Evolutionary conservation across 1,140 invertebrate genomes (phyloP).

Genomic region (Drosophila sechellia): DNA sequence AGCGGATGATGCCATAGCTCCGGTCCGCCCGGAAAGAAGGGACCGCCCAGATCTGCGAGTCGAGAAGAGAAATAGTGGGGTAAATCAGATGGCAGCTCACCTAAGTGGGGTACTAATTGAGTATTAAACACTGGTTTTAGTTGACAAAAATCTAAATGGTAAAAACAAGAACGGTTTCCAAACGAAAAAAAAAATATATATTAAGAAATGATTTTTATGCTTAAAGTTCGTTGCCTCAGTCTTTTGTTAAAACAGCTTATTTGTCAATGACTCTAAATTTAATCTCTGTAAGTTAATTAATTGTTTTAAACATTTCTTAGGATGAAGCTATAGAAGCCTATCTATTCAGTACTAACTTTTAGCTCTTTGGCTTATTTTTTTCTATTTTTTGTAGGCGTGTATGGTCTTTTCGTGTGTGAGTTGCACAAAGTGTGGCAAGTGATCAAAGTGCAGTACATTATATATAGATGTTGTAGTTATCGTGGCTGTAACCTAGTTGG

Average conservation of each 20-base stretch:
- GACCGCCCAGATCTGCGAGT: conserved; percentile 92
- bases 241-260: conserved; percentile 43
- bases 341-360: neutral
- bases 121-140: conserved; percentile 38
- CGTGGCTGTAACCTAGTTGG: conserved; percentile 61
- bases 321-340: neutral
- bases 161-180: conserved; percentile 60
- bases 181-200: conserved; percentile 35
- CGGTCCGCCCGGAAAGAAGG: conserved; percentile 96
- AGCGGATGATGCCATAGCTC: conserved; percentile 97
- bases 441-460: conserved; percentile 72
- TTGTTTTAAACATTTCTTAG: no score
- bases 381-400: conserved; percentile 37
- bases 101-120: neutral
- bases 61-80: conserved; percentile 28
- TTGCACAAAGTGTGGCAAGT: conserved; percentile 68
- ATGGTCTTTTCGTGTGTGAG: conserved; percentile 50
- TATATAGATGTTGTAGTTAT: conserved; percentile 46
- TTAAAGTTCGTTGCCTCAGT: conserved; percentile 71
- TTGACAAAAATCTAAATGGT: conserved; percentile 42
- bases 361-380: conserved; percentile 13
- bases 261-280: no score
- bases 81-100: conserved; percentile 11
- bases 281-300: no score
- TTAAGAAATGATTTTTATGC: conserved; percentile 11